Percentiles rank a stretch among this genome's conserved stretches.
These are phyloP conservation scores for Caenorhabditis plicata DNA, from an alignment of 2,888 invertebrate species.

Conservation along the genomic window DNA sequence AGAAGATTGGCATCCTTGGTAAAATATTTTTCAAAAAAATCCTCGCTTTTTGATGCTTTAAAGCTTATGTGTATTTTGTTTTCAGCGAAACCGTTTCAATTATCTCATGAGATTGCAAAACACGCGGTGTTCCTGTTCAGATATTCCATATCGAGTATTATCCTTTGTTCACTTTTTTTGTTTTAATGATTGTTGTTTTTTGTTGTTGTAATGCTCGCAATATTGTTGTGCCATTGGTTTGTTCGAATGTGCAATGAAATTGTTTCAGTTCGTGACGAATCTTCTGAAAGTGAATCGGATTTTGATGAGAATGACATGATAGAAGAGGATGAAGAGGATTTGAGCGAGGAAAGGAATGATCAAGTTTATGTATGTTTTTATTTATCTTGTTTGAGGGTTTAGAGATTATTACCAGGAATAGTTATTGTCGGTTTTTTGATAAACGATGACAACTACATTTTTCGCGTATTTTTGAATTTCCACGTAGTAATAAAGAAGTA, in stretches of 20 bases:
- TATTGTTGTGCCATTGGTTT: no score
- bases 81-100: constrained; percentile 44
- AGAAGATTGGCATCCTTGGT: constrained; percentile 65
- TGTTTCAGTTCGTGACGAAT: constrained; percentile 59
- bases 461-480: no score
- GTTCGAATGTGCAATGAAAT: neutral
- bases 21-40: neutral
- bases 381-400: neutral
- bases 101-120: constrained; percentile 41
- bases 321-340: constrained; percentile 63
- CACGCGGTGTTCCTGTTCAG: constrained; percentile 45
- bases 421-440: no score
- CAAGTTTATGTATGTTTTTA: constrained; percentile 43
- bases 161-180: neutral
- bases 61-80: constrained; percentile 10
- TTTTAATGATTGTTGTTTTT: neutral
- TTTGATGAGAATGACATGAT: constrained; percentile 61
- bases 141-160: constrained; percentile 22
- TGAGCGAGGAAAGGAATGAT: constrained; percentile 46
- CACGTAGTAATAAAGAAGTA: neutral
- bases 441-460: no score
- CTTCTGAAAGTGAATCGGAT: constrained; percentile 59
- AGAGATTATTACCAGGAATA: no score
- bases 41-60: constrained; percentile 5
- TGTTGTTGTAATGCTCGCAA: no score